phyloP scores from a whole-genome alignment of 2,797 vertebrate genomes.

The Sylvia borin region DNA sequence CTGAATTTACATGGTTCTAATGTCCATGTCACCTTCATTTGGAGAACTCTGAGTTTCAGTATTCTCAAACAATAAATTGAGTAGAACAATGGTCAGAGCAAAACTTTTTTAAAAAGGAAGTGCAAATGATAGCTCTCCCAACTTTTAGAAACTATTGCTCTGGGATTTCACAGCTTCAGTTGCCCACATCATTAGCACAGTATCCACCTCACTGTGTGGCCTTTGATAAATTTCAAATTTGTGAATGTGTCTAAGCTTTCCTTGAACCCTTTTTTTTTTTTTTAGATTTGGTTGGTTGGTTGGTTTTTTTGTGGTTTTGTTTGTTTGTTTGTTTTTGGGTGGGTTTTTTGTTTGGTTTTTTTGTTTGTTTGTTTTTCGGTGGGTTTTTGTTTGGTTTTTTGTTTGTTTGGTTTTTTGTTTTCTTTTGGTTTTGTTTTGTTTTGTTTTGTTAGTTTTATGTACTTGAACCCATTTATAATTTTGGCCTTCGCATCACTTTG shows the following conservation, averaged over 20 bases:
- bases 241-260: neutral
- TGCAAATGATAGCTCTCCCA: neutral
- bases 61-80: neutral
- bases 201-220: neutral
- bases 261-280: neutral
- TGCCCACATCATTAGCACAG: neutral
- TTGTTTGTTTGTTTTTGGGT: no score
- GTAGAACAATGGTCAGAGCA: neutral
- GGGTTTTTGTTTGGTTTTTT: no score
- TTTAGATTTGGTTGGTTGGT: no score
- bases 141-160: neutral
- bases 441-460: neutral
- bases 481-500: neutral
- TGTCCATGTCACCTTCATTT: neutral
- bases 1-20: neutral
- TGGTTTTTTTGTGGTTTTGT: neutral
- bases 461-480: neutral
- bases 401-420: no score
- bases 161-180: neutral
- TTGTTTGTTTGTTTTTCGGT: no score
- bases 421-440: no score
- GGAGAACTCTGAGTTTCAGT: neutral
- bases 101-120: neutral
- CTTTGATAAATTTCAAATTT: neutral
- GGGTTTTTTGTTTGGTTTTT: no score